A percentile compares a stretch with the other conserved stretches of the same genome.
Conservation (phyloP, 1,140 invertebrate species). For the Drosophila kanapiae region DNA sequence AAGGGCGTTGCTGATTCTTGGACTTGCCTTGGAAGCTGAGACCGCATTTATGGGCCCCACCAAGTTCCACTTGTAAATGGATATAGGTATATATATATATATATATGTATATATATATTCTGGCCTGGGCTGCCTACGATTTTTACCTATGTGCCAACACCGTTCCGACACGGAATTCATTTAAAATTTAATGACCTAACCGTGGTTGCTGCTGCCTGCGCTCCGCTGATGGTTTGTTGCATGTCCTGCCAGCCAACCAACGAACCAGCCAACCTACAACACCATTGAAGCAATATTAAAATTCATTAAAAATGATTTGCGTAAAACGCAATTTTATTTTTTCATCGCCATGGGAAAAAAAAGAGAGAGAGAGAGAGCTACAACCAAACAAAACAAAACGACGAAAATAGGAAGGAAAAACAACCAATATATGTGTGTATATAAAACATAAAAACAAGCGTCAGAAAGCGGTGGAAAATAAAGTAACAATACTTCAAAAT, state of each 20-base stretch:
- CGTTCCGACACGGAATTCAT: conserved; percentile 68
- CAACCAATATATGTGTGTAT: conserved; percentile 9
- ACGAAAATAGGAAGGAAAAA: conserved; percentile 25
- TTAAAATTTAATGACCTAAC: conserved; percentile 84
- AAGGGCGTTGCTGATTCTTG: conserved; percentile 46
- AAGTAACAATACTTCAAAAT: conserved; percentile 59
- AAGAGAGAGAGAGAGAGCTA: conserved; percentile 6
- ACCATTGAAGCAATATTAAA: conserved; percentile 68
- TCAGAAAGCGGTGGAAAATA: conserved; percentile 34
- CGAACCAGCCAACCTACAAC: conserved; percentile 16
- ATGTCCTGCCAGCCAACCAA: conserved; percentile 29
- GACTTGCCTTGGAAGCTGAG: conserved; percentile 50
- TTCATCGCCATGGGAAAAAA: conserved; percentile 48
- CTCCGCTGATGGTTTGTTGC: conserved; percentile 41
- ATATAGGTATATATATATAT: conserved; percentile 17
- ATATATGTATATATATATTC: conserved; percentile 3
- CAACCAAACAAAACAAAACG: conserved; percentile 10
- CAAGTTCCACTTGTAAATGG: conserved; percentile 21
- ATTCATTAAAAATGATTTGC: conserved; percentile 84
- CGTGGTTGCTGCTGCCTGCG: conserved; percentile 49
- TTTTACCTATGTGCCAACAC: conserved; percentile 65
- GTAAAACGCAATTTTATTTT: conserved; percentile 84
- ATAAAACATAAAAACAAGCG: conserved; percentile 42
- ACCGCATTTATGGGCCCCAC: conserved; percentile 65
- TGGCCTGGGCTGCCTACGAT: conserved; percentile 50